Percentiles rank a stretch among this genome's conserved stretches.
Conservation (phyloP, 2,113 vertebrate genomes). For the Oncorhynchus nerka region DNA sequence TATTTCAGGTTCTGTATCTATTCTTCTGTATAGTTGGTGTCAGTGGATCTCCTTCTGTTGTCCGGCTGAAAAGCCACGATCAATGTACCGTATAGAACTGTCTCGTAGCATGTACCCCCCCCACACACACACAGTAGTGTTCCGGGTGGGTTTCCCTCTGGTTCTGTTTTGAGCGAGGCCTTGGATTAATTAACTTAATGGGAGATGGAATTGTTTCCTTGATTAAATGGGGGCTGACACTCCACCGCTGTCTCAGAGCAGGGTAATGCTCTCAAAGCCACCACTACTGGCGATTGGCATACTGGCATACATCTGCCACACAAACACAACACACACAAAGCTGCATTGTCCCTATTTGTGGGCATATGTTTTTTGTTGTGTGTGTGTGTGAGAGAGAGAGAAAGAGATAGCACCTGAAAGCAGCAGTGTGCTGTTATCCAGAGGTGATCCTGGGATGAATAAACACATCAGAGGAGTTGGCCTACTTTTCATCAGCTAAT, state of each 20-base stretch:
- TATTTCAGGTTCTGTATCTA: too few species aligned
- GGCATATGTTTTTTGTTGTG: neutral
- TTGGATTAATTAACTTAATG: constrained; percentile 70
- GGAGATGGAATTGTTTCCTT: constrained; percentile 67
- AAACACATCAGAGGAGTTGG: constrained; percentile 29
- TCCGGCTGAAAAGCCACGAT: too few species aligned
- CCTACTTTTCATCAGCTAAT: constrained; percentile 36
- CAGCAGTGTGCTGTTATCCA: neutral
- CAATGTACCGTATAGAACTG: too few species aligned
- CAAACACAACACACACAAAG: constrained; percentile 19
- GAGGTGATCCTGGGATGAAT: neutral
- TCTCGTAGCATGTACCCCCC: too few species aligned
- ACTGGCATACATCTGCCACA: neutral
- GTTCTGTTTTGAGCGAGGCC: constrained; percentile 24
- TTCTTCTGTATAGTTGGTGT: too few species aligned
- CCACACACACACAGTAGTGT: constrained; percentile 7
- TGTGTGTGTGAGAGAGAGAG: neutral
- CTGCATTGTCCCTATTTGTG: too few species aligned
- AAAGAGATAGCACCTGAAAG: too few species aligned
- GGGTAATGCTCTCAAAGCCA: constrained; percentile 36
- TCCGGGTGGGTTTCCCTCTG: neutral
- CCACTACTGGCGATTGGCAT: neutral
- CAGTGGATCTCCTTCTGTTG: too few species aligned
- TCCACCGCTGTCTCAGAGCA: constrained; percentile 47
- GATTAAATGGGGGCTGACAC: constrained; percentile 69